Evolutionary conservation across 2,797 vertebrate species (phyloP), one percentile per base, ranked within the genome.

Genomic region (Erethizon dorsatum): DNA sequence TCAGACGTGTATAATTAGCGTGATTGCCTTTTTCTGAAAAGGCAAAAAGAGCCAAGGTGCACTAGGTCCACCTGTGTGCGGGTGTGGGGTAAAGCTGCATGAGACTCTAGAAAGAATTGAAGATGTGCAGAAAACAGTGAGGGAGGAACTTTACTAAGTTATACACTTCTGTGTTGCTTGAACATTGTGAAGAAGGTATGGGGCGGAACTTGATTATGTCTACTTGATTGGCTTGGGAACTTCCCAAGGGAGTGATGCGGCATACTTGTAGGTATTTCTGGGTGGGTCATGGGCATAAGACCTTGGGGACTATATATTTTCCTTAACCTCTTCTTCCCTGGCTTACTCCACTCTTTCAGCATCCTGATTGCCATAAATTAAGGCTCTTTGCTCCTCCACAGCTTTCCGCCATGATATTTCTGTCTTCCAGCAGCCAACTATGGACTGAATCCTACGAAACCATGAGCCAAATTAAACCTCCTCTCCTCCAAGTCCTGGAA

Each of bases 71-170:
- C 33, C 10, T 10, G 15, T n/a, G 41, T 59, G 79, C n/a, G 24
- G 10, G 20, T 20, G 22, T 26, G 24, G 41, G 26, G 10, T 20
- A 9, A 1, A 26, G 24, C 5, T 14, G 1, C 9, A 4, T 31
- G 12, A 6, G 20, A 59, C 78, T 56, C 54, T 18, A 85, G 45
- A n/a, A 59, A 57, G 28, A 77, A 0, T 26, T 61, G 20, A 28
- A 78, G 45, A 73, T 59, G 18, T 6, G 9, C 41, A 69, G 33
- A 61, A 69, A 77, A 45, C 0, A 15, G 33, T 0, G 45, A 45
- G n/a, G 71, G 54, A 54, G 4, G n/a, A 12, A 26, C 18, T 50
- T 41, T 26, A 52, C n/a, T 33, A 8, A 0, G 45, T 33, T 22
- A 63, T 1, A 11, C 2, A 9, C 54, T 26, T n/a, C 63, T 26